A percentile compares a stretch with the other conserved stretches of the same genome.
Conservation (phyloP, 1,140 invertebrate genomes). For the Portunus trituberculatus region DNA sequence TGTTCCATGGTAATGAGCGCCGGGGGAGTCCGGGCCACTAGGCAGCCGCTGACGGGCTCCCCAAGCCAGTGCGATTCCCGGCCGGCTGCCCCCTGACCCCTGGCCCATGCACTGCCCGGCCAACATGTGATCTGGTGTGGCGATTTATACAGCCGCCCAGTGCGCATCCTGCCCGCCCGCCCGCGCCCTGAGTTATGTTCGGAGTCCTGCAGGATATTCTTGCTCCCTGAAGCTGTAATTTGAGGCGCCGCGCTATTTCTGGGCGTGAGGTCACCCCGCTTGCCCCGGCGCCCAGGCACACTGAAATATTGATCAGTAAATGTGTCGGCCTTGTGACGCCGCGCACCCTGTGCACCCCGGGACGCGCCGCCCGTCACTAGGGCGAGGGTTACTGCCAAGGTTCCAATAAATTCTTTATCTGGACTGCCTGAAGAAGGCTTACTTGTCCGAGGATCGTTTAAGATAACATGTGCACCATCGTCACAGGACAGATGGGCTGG, state of each 20-base stretch:
- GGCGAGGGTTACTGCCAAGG: not conserved
- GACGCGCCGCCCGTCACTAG: not conserved
- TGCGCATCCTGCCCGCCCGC: not conserved
- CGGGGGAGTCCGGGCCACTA: not conserved
- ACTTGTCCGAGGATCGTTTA: not conserved
- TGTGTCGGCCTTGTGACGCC: not conserved
- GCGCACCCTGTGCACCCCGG: not conserved
- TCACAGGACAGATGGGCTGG: not conserved
- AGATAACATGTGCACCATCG: not conserved
- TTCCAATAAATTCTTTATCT: not conserved
- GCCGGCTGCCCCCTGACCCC: not conserved
- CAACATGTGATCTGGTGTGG: conserved; percentile 20
- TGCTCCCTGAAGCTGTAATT: conserved; percentile 20
- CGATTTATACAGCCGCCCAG: not conserved
- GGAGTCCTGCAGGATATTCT: not conserved
- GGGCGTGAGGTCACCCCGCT: not conserved
- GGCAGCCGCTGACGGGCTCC: not conserved
- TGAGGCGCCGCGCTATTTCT: not conserved
- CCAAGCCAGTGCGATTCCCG: not conserved
- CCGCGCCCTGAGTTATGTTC: not conserved
- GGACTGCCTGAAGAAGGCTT: not conserved
- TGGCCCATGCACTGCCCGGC: not conserved
- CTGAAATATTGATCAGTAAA: conserved; percentile 23
- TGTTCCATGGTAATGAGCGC: not conserved
- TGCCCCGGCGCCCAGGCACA: not conserved